Evolutionary conservation across 2,888 invertebrate genomes (phyloP).

Genomic region (Gymnosoma rotundatum): DNA sequence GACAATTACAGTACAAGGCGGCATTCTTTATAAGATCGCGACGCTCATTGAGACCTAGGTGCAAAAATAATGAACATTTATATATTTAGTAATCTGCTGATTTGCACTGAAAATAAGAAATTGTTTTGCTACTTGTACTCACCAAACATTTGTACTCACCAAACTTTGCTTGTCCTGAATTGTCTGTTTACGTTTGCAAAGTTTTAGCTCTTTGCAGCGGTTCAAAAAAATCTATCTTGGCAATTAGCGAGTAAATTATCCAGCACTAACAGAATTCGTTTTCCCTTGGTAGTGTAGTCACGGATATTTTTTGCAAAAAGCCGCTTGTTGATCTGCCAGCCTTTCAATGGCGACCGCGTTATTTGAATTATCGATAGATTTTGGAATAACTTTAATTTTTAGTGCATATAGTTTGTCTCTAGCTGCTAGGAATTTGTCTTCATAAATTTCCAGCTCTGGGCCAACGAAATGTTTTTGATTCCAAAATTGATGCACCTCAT

Average conservation of each 20-base stretch:
- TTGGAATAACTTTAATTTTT: background rate
- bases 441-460: background rate
- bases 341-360: background rate
- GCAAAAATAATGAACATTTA: constrained; percentile 43
- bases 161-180: background rate
- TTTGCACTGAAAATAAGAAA: constrained; percentile 18
- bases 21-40: constrained; percentile 28
- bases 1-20: constrained; percentile 36
- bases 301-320: too few species aligned
- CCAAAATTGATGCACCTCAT: background rate
- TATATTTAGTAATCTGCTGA: constrained; percentile 29
- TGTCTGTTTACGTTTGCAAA: background rate
- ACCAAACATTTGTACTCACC: constrained; percentile 26
- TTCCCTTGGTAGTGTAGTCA: too few species aligned
- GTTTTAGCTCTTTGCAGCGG: constrained; percentile 30
- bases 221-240: background rate
- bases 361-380: background rate
- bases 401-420: background rate
- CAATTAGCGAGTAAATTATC: too few species aligned
- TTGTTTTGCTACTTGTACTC: constrained; percentile 8
- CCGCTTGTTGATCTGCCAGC: constrained; percentile 9
- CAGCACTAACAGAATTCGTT: too few species aligned
- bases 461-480: background rate
- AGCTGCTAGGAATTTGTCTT: background rate
- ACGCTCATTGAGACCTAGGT: constrained; percentile 27